These are phyloP conservation scores for Metridium senile DNA, from an alignment of 92 coral and sea anemone genomes.

Conservation along the genomic window DNA sequence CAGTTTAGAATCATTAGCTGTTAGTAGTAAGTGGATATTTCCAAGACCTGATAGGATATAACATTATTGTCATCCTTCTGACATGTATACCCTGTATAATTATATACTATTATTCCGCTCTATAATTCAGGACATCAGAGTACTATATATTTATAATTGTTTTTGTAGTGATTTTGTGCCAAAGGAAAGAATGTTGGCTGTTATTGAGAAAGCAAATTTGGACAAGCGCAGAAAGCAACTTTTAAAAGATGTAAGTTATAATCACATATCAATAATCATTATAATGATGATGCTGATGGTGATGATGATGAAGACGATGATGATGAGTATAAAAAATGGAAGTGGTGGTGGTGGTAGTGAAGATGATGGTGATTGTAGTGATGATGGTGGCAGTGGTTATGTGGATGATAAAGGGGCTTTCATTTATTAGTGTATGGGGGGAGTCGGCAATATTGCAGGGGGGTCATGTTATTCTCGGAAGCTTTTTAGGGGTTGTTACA, in stretches of 20 bases:
- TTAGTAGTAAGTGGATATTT: too few species aligned
- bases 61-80: too few species aligned
- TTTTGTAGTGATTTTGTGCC: conserved; percentile 52
- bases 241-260: conserved; percentile 29
- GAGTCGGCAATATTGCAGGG: too few species aligned
- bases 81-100: too few species aligned
- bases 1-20: too few species aligned
- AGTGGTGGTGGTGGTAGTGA: background rate
- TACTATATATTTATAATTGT: background rate
- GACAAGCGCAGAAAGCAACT: conserved; percentile 55
- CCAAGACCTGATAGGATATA: too few species aligned
- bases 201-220: conserved; percentile 63
- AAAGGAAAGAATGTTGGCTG: conserved; percentile 48
- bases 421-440: too few species aligned
- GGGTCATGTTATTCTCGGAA: too few species aligned
- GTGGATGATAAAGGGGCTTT: background rate
- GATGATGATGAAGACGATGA: conserved; percentile 9
- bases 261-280: background rate
- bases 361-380: background rate
- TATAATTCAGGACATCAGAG: too few species aligned
- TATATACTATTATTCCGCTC: too few species aligned
- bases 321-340: background rate
- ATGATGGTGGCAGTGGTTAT: background rate
- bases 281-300: background rate
- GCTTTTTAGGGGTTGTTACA: too few species aligned